These are phyloP conservation scores for Syrrhaptes paradoxus DNA, from an alignment of 2,113 vertebrate genomes.

Conservation along the genomic window DNA sequence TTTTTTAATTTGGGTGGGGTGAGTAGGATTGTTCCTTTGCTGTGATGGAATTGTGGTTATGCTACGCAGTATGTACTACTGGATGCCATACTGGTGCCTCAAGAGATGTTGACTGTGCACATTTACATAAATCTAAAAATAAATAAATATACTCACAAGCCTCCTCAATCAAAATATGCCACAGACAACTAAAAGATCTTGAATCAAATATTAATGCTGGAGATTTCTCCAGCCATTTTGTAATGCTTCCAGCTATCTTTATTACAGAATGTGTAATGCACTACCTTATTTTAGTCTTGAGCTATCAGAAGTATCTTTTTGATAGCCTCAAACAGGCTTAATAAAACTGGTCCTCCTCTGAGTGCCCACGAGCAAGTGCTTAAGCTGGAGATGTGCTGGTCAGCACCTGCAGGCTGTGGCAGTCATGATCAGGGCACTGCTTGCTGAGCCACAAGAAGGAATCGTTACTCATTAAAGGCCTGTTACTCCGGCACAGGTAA, in stretches of 20 bases:
- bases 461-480: not conserved
- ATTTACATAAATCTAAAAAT: conserved; percentile 69
- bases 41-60: not conserved
- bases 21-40: not conserved
- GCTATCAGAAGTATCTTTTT: conserved; percentile 70
- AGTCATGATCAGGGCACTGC: not conserved
- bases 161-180: conserved; percentile 83
- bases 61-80: not conserved
- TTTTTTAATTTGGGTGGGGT: not conserved
- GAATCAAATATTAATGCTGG: conserved; percentile 82
- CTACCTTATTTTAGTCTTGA: conserved; percentile 63
- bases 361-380: not conserved
- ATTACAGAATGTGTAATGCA: conserved; percentile 71
- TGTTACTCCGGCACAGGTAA: not conserved
- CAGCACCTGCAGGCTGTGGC: not conserved
- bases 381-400: not conserved
- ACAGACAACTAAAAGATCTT: conserved; percentile 77
- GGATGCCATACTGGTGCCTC: conserved; percentile 15
- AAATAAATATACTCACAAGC: conserved; percentile 67
- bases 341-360: conserved; percentile 1
- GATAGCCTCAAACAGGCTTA: conserved; percentile 30
- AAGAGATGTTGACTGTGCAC: conserved; percentile 41
- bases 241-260: conserved; percentile 74
- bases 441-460: not conserved
- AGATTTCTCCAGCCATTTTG: conserved; percentile 72